These are phyloP conservation scores for Tupaia tana DNA, from an alignment of 2,113 vertebrate genomes.

Conservation along the genomic window DNA sequence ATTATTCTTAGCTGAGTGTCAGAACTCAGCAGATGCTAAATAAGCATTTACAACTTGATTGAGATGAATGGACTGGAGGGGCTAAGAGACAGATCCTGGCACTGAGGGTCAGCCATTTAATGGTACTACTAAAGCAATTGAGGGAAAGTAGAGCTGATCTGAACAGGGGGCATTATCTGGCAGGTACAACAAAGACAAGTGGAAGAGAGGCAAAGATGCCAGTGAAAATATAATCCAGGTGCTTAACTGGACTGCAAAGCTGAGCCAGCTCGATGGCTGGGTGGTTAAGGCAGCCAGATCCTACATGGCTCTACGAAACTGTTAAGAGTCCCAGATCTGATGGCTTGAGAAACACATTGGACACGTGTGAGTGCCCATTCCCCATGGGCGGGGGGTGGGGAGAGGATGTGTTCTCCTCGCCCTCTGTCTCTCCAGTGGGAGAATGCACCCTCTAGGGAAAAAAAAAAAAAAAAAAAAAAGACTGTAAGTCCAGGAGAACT, in stretches of 20 bases:
- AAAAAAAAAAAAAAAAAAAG: too few relatives aligned
- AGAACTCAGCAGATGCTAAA: neutral
- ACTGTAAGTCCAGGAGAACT: too few relatives aligned
- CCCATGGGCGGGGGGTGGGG: too few relatives aligned
- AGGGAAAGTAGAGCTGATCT: neutral
- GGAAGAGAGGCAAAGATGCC: neutral
- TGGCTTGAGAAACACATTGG: too few relatives aligned
- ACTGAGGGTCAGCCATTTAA: neutral
- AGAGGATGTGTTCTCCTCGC: too few relatives aligned
- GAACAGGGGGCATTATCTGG: neutral
- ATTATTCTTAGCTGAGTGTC: neutral
- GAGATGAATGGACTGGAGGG: too few relatives aligned
- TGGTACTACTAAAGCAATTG: neutral
- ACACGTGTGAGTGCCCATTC: too few relatives aligned
- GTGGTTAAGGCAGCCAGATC: too few relatives aligned
- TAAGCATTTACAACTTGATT: neutral
- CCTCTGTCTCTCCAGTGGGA: too few relatives aligned
- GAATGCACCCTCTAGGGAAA: too few relatives aligned
- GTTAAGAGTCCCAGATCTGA: too few relatives aligned
- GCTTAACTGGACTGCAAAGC: neutral
- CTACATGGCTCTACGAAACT: too few relatives aligned
- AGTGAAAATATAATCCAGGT: neutral
- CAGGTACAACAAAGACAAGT: slow-evolving; percentile 1
- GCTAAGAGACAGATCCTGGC: neutral
- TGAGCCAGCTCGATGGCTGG: neutral